Evolutionary conservation across 2,888 invertebrate species (phyloP), one percentile per base, ranked within the genome.

Genomic region (Acleris emargana): DNA sequence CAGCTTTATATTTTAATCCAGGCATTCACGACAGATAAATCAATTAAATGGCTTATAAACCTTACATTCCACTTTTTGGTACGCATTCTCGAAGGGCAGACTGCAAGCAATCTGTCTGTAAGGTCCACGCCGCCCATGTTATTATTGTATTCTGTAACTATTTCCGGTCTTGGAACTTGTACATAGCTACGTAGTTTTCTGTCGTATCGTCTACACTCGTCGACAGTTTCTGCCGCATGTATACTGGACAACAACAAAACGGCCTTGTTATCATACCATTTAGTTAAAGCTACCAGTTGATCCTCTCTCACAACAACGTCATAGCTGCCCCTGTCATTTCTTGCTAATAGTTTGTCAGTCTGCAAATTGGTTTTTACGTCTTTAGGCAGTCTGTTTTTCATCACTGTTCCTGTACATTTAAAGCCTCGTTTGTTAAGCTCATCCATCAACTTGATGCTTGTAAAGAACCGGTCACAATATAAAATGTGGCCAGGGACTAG

Each of bases 51-150:
- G 49, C 61, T 59, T 28, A 72, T 68, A 43, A 72, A 62, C 18
- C 72, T 60, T 32, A 62, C 51, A 17, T 70, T 71, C 69, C 68
- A 71, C 52, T 71, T 71, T 32, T 60, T 64, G 28, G 68, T 71
- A 43, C 68, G 52, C 11, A 51, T 22, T 28, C 70, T 17, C 16
- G 45, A 47, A n/a, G 71, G 69, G 53, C 72, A 71, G 7, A 73
- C 68, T 25, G 70, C 58, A 11, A 71, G 49, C 60, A 71, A 43
- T 20, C 69, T 54, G 22, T 72, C 71, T 5, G 71, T 68, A 28
- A 72, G 54, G 53, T 69, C 68, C 13, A 73, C 70, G 11, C 73
- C 73, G 13, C 70, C 70, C 68, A 70, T 69, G 13, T 70, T 70
- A 18, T 53, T 25, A 49, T 70, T 72, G 38, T 71, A 72, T 25